Conservation (phyloP, 2,797 vertebrate genomes). For the Rhinichthys osculus region DNA sequence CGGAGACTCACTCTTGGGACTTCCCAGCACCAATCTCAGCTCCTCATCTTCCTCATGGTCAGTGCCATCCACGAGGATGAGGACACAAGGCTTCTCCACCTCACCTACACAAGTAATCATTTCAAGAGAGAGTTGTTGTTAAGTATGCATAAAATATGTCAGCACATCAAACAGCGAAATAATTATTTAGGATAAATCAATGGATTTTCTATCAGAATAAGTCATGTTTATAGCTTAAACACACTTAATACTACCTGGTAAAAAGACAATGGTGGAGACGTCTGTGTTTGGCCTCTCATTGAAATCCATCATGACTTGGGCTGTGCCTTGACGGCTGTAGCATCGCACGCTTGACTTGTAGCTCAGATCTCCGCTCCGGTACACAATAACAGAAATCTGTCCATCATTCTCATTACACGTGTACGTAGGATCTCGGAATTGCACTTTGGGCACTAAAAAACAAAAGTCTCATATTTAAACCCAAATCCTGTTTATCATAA, state of each 20-base stretch:
- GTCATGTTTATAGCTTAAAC: neutral
- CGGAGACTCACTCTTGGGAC: conserved; percentile 85
- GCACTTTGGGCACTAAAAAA: conserved; percentile 89
- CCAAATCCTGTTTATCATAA: neutral
- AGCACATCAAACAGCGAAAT: neutral
- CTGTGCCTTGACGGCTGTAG: conserved; percentile 92
- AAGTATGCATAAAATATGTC: neutral
- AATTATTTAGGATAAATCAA: neutral
- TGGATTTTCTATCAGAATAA: neutral
- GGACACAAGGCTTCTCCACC: conserved; percentile 85
- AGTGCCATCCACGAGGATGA: conserved; percentile 84
- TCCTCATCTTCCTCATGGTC: conserved; percentile 91
- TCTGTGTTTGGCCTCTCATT: conserved; percentile 94
- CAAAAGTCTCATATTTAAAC: conserved; percentile 14
- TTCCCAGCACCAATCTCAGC: conserved; percentile 91
- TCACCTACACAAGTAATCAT: conserved; percentile 78
- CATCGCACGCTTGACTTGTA: conserved; percentile 90
- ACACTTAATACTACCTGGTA: conserved; percentile 79
- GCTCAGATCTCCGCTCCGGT: conserved; percentile 87
- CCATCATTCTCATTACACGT: conserved; percentile 83
- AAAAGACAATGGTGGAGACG: conserved; percentile 85
- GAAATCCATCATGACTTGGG: conserved; percentile 97
- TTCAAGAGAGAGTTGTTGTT: neutral
- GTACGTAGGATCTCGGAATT: conserved; percentile 86
- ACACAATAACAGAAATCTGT: conserved; percentile 80